Evolutionary conservation across 2,888 invertebrate genomes (phyloP).

Genomic region (Mesoligia furuncula): DNA sequence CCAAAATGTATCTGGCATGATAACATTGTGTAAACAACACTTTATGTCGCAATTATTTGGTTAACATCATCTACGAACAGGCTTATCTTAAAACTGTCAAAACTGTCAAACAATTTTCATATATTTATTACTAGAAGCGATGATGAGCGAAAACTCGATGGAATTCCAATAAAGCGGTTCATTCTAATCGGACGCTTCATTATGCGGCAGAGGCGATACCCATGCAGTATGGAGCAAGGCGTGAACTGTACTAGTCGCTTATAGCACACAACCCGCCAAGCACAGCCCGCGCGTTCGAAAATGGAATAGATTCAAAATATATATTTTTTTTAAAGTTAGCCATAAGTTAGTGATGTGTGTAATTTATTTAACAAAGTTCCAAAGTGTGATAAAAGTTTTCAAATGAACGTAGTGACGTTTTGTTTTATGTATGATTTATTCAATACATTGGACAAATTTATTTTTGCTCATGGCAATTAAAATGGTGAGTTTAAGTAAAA

Average conservation of each 20-base stretch:
- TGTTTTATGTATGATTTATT: constrained; percentile 90
- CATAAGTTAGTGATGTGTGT: constrained; percentile 62
- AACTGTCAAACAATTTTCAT: constrained; percentile 54
- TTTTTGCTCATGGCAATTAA: constrained; percentile 89
- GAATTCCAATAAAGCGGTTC: constrained; percentile 73
- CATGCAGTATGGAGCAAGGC: constrained; percentile 77
- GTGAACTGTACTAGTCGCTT: constrained; percentile 76
- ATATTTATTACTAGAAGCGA: constrained; percentile 58
- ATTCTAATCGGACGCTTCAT: constrained; percentile 66
- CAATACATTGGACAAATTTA: constrained; percentile 88
- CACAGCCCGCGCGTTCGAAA: constrained; percentile 64
- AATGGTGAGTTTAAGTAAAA: constrained; percentile 82
- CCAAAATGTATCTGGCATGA: constrained; percentile 48
- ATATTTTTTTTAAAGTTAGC: constrained; percentile 47
- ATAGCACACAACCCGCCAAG: constrained; percentile 62
- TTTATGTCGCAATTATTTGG: constrained; percentile 52
- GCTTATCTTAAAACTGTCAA: constrained; percentile 53
- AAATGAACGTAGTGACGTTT: constrained; percentile 85
- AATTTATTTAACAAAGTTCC: constrained; percentile 64
- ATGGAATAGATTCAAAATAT: constrained; percentile 66
- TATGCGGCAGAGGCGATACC: constrained; percentile 55
- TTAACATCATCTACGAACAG: constrained; percentile 40
- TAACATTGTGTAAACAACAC: constrained; percentile 48
- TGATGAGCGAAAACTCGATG: constrained; percentile 76
- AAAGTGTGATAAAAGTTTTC: constrained; percentile 79